A percentile compares a stretch with the other conserved stretches of the same genome.
Conservation (phyloP, 1,140 invertebrate genomes). For the Amphibalanus amphitrite region DNA sequence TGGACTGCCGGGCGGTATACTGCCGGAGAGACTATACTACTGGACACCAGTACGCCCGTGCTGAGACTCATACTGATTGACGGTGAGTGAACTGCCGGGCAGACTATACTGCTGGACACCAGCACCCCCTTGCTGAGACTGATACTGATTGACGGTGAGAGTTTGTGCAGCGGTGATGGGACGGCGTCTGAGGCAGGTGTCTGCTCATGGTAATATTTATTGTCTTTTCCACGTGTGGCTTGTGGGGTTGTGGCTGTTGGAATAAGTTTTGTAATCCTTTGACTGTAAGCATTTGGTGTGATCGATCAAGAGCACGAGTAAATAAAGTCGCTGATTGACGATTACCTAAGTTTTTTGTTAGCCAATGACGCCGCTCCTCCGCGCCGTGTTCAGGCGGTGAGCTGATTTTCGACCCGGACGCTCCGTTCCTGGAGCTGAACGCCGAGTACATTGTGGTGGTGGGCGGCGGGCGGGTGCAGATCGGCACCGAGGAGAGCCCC, state of each 20-base stretch:
- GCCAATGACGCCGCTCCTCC: too few relatives aligned
- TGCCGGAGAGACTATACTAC: constrained; percentile 13
- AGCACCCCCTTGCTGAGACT: constrained; percentile 12
- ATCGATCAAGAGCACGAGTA: too few relatives aligned
- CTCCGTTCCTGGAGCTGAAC: constrained; percentile 7
- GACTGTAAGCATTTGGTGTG: too few relatives aligned
- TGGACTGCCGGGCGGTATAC: not conserved
- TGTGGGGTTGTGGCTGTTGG: too few relatives aligned
- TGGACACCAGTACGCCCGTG: constrained; percentile 13
- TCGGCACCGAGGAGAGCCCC: constrained; percentile 12
- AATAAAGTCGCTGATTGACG: too few relatives aligned
- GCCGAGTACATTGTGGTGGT: constrained; percentile 15
- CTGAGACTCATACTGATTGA: constrained; percentile 13
- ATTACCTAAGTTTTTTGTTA: too few relatives aligned
- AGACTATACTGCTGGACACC: constrained; percentile 14
- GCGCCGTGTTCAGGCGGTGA: constrained; percentile 16
- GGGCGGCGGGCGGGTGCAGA: constrained; percentile 12
- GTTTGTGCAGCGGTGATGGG: too few relatives aligned
- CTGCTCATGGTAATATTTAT: too few relatives aligned
- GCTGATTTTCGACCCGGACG: constrained; percentile 14
- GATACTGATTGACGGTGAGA: constrained; percentile 14
- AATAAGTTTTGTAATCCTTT: too few relatives aligned
- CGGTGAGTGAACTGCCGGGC: constrained; percentile 5
- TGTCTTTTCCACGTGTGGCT: too few relatives aligned
- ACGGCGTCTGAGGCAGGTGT: too few relatives aligned